phyloP scores from a whole-genome alignment of 2,888 invertebrate species.

The Ennomos erosarius region DNA sequence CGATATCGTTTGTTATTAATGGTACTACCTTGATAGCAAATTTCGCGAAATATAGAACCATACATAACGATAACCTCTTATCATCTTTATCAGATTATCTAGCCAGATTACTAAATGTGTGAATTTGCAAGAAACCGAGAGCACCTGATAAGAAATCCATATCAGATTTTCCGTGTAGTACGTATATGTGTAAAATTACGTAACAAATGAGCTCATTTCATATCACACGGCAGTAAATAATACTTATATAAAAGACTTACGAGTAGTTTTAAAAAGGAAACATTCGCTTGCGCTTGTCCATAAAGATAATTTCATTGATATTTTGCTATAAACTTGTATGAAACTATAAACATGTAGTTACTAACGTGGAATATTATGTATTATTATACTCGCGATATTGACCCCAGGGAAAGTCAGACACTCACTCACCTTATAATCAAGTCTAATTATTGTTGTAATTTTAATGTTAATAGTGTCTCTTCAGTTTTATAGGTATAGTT shows the following conservation, averaged over 20 bases:
- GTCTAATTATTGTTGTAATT: not conserved
- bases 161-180: slow-evolving; percentile 19
- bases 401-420: slow-evolving; percentile 20
- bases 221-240: slow-evolving; percentile 5
- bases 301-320: slow-evolving; percentile 22
- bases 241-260: slow-evolving; percentile 8
- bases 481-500: too few relatives aligned
- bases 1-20: slow-evolving; percentile 6
- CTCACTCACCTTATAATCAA: slow-evolving; percentile 15
- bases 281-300: slow-evolving; percentile 5
- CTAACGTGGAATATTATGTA: not conserved
- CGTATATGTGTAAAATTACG: slow-evolving; percentile 11
- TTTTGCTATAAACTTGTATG: slow-evolving; percentile 14
- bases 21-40: slow-evolving; percentile 12
- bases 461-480: too few relatives aligned
- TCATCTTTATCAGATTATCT: slow-evolving; percentile 22
- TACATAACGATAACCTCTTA: slow-evolving; percentile 17
- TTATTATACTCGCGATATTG: slow-evolving; percentile 14
- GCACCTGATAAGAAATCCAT: slow-evolving; percentile 14
- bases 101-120: slow-evolving; percentile 22
- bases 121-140: slow-evolving; percentile 21
- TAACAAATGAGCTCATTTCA: slow-evolving; percentile 17
- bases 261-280: slow-evolving; percentile 4
- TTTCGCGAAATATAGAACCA: slow-evolving; percentile 16
- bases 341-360: not conserved